Percentiles rank a stretch among this genome's conserved stretches.
Conservation (phyloP, 2,888 invertebrate genomes). For the Pachymerium ferrugineum region DNA sequence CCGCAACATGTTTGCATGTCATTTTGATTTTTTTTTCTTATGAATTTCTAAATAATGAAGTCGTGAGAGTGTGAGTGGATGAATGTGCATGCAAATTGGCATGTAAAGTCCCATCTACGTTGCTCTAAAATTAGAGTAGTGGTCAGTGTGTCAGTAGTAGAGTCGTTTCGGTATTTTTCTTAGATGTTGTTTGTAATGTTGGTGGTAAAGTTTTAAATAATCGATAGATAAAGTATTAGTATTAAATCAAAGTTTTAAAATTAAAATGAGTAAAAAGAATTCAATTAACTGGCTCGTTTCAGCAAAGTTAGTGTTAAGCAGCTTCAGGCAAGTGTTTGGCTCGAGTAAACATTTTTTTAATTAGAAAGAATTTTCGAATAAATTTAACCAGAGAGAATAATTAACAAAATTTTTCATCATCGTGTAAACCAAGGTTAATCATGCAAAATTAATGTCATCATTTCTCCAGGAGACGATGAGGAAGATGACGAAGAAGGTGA, state of each 20-base stretch:
- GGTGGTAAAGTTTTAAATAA: too few relatives aligned
- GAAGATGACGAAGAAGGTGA: conserved; percentile 51
- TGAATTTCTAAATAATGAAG: neutral
- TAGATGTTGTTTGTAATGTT: too few relatives aligned
- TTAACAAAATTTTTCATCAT: neutral
- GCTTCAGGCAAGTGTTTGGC: neutral
- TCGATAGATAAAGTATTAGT: too few relatives aligned
- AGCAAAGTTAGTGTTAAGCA: neutral
- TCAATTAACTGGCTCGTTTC: too few relatives aligned
- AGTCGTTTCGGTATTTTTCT: neutral
- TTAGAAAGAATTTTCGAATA: neutral
- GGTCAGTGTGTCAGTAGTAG: conserved; percentile 14
- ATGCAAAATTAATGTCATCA: neutral
- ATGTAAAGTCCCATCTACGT: neutral
- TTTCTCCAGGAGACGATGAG: conserved; percentile 45
- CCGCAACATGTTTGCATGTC: conserved; percentile 7
- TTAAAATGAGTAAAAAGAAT: too few relatives aligned
- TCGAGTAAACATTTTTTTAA: too few relatives aligned
- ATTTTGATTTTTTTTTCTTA: neutral
- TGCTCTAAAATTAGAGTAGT: neutral
- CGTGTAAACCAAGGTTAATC: neutral
- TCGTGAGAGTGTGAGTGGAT: conserved; percentile 21
- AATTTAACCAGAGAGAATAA: neutral
- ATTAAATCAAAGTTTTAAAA: too few relatives aligned
- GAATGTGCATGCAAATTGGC: conserved; percentile 9